Evolutionary conservation across 2,888 invertebrate genomes (phyloP).

Genomic region (Lepidochrysops patricia): DNA sequence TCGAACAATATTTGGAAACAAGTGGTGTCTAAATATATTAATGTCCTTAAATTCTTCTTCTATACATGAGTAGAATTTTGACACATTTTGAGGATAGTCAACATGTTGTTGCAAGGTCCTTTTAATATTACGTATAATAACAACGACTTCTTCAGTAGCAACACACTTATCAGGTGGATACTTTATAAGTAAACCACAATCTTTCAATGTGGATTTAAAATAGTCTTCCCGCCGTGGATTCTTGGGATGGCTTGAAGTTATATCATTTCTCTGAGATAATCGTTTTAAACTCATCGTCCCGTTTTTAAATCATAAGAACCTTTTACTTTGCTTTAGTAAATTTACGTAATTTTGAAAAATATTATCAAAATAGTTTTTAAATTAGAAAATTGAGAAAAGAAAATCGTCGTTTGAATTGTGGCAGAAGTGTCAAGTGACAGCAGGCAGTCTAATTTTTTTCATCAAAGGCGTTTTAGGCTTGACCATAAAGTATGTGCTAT

Average conservation of each 20-base stretch:
- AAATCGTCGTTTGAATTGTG: too few species aligned
- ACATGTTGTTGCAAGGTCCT: conserved; percentile 48
- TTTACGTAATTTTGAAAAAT: too few species aligned
- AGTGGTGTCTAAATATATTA: conserved; percentile 41
- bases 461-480: too few species aligned
- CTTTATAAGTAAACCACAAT: conserved; percentile 48
- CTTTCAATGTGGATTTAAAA: conserved; percentile 39
- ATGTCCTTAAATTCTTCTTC: conserved; percentile 43
- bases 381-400: too few species aligned
- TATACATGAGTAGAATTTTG: conserved; percentile 67
- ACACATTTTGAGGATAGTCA: conserved; percentile 72
- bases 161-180: conserved; percentile 47
- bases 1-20: conserved; percentile 54
- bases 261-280: conserved; percentile 18
- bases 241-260: conserved; percentile 33
- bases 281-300: conserved; percentile 23
- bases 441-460: too few species aligned
- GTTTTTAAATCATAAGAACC: neutral
- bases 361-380: too few species aligned
- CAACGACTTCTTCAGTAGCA: conserved; percentile 53
- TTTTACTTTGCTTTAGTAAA: too few species aligned
- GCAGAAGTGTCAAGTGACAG: too few species aligned
- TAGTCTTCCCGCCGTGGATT: conserved; percentile 37
- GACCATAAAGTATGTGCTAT: too few species aligned
- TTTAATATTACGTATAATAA: conserved; percentile 64